Base-by-base conservation (phyloP, 2,113 vertebrate species). In the Vulpes vulpes region DNA sequence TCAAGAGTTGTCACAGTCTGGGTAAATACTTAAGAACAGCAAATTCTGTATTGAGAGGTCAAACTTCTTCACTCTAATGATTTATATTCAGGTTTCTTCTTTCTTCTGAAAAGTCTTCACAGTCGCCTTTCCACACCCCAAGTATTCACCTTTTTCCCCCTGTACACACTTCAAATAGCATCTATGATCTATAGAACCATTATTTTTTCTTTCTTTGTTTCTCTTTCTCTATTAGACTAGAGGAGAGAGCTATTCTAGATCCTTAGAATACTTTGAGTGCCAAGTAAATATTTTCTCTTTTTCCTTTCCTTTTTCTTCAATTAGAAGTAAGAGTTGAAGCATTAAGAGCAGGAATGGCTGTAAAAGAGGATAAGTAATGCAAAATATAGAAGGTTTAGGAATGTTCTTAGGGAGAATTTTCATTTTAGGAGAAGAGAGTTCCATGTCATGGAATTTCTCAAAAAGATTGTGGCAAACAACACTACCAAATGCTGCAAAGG, bases 361-460 rank as follows among this genome's bases (percentile, higher is more conserved):
- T 87, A 89, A 74, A 23, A 94, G 25, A 94, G 25, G 10, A 62
- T 30, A 60, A 86, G 62, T 20, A 74, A 69, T 22, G 14, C 53
- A 73, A 76, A 94, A 94, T 11, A 11, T 69, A 38, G 60, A 60
- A 11, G 8, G n/a, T 12, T 91, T 79, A 43, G 25, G 0, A 32
- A 4, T 76, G 5, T 62, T 89, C 65, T 57, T 90, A 57, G 55
- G 59, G 30, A 85, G 91, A 94, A 71, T 30, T 27, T 84, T 49
- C 25, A 59, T 51, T 84, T 90, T 60, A 81, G 59, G 55, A 71
- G 57, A 86, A 89, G 43, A 93, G n/a, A 96, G 64, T 60, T 94
- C 79, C 86, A 27, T 38, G 27, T 76, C 76, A 51, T 83, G 25
- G 7, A 27, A 88, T 73, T 93, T 93, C 30, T 62, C 82, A 64